Conservation (phyloP, 1,140 invertebrate genomes). For the Plodia interpunctella region DNA sequence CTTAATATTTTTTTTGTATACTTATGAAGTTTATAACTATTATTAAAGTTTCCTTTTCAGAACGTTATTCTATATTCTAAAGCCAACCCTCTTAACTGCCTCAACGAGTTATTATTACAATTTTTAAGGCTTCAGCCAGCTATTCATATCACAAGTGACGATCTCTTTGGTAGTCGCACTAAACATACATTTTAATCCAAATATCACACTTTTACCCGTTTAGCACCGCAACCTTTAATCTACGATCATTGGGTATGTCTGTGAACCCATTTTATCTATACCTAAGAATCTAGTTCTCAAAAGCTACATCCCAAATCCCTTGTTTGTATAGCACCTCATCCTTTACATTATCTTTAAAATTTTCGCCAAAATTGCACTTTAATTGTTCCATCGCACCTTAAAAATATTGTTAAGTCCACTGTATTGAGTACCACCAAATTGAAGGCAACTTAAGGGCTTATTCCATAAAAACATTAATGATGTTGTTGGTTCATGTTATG, state of each 20-base stretch:
- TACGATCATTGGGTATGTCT: constrained; percentile 21
- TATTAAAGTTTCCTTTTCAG: too few relatives aligned
- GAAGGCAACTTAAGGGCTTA: too few relatives aligned
- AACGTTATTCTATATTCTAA: too few relatives aligned
- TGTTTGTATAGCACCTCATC: constrained; percentile 25
- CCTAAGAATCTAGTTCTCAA: constrained; percentile 17
- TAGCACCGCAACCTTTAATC: constrained; percentile 25
- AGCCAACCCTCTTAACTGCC: too few relatives aligned
- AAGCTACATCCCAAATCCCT: constrained; percentile 20
- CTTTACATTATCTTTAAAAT: constrained; percentile 3
- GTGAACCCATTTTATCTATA: constrained; percentile 14
- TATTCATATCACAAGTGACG: constrained; percentile 14
- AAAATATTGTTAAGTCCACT: background rate
- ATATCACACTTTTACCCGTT: constrained; percentile 37
- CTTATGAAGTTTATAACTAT: too few relatives aligned
- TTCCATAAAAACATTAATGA: too few relatives aligned
- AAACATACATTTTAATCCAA: constrained; percentile 31
- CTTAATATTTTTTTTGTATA: too few relatives aligned
- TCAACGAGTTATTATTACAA: background rate
- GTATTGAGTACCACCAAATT: background rate
- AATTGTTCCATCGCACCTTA: background rate
- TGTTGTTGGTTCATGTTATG: too few relatives aligned
- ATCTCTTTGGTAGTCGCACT: constrained; percentile 31
- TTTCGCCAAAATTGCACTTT: background rate
- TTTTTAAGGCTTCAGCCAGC: background rate